Conservation (phyloP, 2,113 vertebrate genomes). For the Pseudonaja textilis region DNA sequence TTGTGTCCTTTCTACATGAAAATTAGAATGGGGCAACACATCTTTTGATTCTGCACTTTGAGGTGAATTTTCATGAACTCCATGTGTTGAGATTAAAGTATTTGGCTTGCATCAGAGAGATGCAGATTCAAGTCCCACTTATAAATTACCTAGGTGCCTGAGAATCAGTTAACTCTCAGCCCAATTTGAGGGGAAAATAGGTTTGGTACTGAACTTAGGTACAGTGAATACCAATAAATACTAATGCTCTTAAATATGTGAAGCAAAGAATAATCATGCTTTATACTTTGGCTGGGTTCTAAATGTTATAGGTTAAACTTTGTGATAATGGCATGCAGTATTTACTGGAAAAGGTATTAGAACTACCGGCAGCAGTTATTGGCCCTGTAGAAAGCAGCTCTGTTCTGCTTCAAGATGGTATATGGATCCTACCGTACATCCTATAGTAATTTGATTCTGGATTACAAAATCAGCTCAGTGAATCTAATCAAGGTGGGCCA, state of each 20-base stretch:
- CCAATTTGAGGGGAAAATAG: background rate
- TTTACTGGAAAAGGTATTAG: too few relatives aligned
- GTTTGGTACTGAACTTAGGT: background rate
- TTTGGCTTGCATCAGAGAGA: background rate
- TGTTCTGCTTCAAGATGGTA: background rate
- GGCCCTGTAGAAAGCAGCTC: background rate
- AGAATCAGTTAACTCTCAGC: background rate
- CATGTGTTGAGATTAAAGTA: background rate
- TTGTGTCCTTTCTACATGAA: background rate
- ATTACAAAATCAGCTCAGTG: background rate
- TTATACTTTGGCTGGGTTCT: background rate
- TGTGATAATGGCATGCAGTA: background rate
- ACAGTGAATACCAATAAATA: background rate
- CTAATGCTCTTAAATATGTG: background rate
- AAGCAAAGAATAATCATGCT: background rate
- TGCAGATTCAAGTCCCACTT: background rate
- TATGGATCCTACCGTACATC: background rate
- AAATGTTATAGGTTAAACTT: background rate
- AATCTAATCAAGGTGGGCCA: background rate
- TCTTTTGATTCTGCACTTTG: background rate
- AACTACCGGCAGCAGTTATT: background rate
- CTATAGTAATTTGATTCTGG: background rate
- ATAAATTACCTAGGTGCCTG: background rate
- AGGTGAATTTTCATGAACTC: background rate
- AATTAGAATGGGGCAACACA: background rate